phyloP scores from a whole-genome alignment of 2,797 vertebrate species.

The Pseudomugil gertrudae region DNA sequence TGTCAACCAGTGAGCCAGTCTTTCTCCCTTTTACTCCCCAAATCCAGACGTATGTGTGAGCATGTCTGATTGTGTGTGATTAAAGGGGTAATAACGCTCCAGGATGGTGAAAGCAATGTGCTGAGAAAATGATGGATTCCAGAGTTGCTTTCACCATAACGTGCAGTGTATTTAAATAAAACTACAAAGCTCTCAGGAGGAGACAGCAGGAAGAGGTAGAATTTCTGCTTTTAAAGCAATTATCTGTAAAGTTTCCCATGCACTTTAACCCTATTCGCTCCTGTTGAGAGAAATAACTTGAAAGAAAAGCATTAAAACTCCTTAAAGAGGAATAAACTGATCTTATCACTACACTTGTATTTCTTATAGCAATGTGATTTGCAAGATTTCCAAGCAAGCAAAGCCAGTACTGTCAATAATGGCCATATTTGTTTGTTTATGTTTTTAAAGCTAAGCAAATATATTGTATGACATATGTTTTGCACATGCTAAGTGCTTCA shows the following conservation, averaged over 20 bases:
- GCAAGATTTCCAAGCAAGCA: slow-evolving; percentile 1
- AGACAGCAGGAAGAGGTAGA: not conserved
- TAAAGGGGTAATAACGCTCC: slow-evolving; percentile 47
- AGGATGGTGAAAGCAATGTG: slow-evolving; percentile 3
- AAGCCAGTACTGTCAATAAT: slow-evolving; percentile 10
- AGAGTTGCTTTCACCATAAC: slow-evolving; percentile 37
- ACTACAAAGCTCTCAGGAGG: slow-evolving; percentile 14
- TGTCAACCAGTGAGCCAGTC: slow-evolving; percentile 65
- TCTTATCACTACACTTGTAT: not conserved
- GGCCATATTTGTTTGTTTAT: too few species aligned
- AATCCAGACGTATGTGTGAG: slow-evolving; percentile 39
- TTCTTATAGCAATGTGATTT: not conserved
- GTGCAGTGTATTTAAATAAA: slow-evolving; percentile 43
- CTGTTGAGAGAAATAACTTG: slow-evolving; percentile 26
- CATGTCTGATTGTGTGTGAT: slow-evolving; percentile 49
- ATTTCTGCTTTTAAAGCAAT: slow-evolving; percentile 14
- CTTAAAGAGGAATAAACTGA: too few species aligned
- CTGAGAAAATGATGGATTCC: slow-evolving; percentile 42
- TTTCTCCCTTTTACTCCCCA: slow-evolving; percentile 36
- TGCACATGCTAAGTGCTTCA: not conserved
- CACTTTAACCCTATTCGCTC: slow-evolving; percentile 39
- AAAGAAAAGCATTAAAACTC: slow-evolving; percentile 38
- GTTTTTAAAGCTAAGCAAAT: not conserved
- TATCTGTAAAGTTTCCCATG: slow-evolving; percentile 38
- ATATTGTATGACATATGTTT: not conserved